Percentiles rank a stretch among this genome's conserved stretches.
These are phyloP conservation scores for Garra rufa DNA, from an alignment of 2,113 vertebrate species.

Conservation along the genomic window DNA sequence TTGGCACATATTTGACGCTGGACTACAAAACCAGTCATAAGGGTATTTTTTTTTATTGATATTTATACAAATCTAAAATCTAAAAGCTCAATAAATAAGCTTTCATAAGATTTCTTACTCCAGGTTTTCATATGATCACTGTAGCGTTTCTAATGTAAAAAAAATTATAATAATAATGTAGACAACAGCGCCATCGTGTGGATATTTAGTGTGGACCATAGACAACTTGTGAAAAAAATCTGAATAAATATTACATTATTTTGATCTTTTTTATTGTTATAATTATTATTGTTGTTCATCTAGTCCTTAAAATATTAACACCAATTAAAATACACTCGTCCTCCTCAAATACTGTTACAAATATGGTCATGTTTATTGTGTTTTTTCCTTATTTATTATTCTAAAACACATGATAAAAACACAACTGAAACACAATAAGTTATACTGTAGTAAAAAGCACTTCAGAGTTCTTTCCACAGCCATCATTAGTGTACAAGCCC, in stretches of 20 bases:
- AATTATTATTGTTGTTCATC: not conserved
- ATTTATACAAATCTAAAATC: too few relatives aligned
- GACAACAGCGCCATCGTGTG: not conserved
- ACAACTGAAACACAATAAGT: conserved; percentile 79
- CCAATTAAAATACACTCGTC: not conserved
- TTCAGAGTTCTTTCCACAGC: conserved; percentile 71
- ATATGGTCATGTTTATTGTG: not conserved
- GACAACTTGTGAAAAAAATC: not conserved
- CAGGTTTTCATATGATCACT: not conserved
- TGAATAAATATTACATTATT: not conserved
- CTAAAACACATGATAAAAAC: conserved; percentile 57
- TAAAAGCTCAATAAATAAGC: too few relatives aligned
- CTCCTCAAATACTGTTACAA: conserved; percentile 32
- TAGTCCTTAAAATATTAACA: conserved; percentile 21
- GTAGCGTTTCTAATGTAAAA: not conserved
- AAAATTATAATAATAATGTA: not conserved
- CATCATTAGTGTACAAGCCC: conserved; percentile 77
- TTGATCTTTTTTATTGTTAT: not conserved
- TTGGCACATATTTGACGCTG: too few relatives aligned
- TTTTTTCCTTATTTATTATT: conserved; percentile 56
- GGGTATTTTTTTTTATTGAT: too few relatives aligned
- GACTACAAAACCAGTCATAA: too few relatives aligned
- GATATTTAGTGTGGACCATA: not conserved
- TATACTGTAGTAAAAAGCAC: conserved; percentile 81
- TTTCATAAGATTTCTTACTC: not conserved